Conservation (phyloP, 2,113 vertebrate genomes). For the Oxyruncus cristatus region DNA sequence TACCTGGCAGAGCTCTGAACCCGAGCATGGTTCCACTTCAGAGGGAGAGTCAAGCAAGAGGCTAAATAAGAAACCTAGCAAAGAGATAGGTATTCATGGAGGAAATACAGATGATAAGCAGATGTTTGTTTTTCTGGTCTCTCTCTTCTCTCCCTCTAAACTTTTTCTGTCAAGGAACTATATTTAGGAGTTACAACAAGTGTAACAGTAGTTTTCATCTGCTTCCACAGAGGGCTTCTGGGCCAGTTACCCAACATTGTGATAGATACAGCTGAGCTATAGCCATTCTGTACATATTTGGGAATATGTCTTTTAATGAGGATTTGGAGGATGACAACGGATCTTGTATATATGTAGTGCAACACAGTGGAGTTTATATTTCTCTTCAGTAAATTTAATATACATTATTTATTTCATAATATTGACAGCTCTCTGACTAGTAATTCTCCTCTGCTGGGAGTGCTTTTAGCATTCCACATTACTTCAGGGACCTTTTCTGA, state of each 20-base stretch:
- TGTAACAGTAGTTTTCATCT: neutral
- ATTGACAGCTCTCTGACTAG: neutral
- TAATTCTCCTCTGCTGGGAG: neutral
- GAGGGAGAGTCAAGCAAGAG: neutral
- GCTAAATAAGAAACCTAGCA: neutral
- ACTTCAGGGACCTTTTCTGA: neutral
- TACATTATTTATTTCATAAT: neutral
- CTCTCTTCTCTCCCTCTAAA: neutral
- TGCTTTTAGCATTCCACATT: constrained; percentile 13
- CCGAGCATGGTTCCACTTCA: neutral
- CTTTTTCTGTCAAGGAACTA: neutral
- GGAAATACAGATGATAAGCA: neutral
- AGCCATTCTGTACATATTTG: neutral
- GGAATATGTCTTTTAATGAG: neutral
- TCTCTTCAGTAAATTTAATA: neutral
- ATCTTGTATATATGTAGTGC: neutral
- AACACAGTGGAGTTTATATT: neutral
- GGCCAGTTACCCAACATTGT: rapidly evolving
- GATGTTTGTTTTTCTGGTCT: neutral
- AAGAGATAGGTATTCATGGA: neutral
- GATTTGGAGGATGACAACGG: neutral
- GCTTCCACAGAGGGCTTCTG: neutral
- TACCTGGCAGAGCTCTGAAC: neutral
- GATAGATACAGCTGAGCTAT: neutral
- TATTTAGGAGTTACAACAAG: neutral